Conservation (phyloP, 53 echinoderm and acorn worm species). For the Mesocentrotus franciscanus region DNA sequence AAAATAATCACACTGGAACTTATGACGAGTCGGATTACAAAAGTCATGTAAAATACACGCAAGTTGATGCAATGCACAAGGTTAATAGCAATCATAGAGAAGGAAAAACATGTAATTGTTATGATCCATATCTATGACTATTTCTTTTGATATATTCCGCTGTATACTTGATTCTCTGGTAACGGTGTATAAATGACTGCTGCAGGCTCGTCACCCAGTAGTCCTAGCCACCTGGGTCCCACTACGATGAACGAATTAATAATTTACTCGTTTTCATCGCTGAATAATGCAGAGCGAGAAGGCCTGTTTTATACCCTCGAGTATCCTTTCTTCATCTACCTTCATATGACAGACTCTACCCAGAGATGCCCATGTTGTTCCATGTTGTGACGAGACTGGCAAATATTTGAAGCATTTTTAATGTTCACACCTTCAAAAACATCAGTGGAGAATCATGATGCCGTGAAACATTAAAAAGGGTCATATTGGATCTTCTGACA, state of each 20-base stretch:
- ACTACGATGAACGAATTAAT: conserved; percentile 9
- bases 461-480: not conserved
- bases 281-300: conserved; percentile 34
- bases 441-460: not conserved
- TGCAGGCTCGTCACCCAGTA: not conserved
- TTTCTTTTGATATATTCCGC: not conserved
- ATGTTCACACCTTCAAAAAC: not conserved
- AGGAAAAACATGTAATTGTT: not conserved
- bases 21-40: not conserved
- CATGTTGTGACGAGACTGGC: conserved; percentile 12
- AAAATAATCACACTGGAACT: not conserved
- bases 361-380: not conserved
- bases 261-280: conserved; percentile 42
- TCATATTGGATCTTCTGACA: not conserved
- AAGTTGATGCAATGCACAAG: not conserved
- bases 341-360: not conserved
- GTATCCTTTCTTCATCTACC: not conserved
- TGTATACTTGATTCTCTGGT: not conserved
- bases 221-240: conserved; percentile 50
- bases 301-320: not conserved
- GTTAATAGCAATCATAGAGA: not conserved
- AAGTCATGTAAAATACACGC: not conserved
- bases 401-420: not conserved
- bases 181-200: not conserved
- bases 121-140: not conserved